A percentile compares a stretch with the other conserved stretches of the same genome.
Conservation (phyloP, 2,113 vertebrate species). For the Heptranchias perlo region DNA sequence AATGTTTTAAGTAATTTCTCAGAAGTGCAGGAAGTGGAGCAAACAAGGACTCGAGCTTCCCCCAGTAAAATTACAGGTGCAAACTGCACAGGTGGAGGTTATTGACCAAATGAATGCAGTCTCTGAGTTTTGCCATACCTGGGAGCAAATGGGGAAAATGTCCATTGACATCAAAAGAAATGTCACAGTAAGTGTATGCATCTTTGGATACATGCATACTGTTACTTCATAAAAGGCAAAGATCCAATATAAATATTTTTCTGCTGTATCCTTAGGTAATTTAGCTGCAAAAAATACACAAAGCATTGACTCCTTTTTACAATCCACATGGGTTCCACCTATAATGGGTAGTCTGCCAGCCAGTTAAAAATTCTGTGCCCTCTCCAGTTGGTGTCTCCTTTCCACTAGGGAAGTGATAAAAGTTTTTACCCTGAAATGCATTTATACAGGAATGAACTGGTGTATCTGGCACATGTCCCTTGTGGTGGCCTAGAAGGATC, state of each 20-base stretch:
- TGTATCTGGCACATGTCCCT: too few relatives aligned
- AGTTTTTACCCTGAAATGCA: too few relatives aligned
- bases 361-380: too few relatives aligned
- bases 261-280: neutral
- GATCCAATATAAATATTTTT: neutral
- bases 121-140: neutral
- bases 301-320: neutral
- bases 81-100: neutral
- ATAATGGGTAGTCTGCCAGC: too few relatives aligned
- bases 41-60: neutral
- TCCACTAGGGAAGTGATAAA: too few relatives aligned
- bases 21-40: neutral
- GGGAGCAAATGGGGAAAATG: neutral
- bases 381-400: too few relatives aligned
- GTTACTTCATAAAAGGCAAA: neutral
- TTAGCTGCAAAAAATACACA: neutral
- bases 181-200: neutral
- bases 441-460: too few relatives aligned
- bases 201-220: neutral
- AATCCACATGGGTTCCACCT: neutral
- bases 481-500: too few relatives aligned
- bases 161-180: neutral
- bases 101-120: neutral
- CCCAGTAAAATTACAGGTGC: neutral
- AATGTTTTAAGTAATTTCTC: constrained; percentile 39